phyloP scores from a whole-genome alignment of 1,140 invertebrate species.

The Globodera ellingtonae region DNA sequence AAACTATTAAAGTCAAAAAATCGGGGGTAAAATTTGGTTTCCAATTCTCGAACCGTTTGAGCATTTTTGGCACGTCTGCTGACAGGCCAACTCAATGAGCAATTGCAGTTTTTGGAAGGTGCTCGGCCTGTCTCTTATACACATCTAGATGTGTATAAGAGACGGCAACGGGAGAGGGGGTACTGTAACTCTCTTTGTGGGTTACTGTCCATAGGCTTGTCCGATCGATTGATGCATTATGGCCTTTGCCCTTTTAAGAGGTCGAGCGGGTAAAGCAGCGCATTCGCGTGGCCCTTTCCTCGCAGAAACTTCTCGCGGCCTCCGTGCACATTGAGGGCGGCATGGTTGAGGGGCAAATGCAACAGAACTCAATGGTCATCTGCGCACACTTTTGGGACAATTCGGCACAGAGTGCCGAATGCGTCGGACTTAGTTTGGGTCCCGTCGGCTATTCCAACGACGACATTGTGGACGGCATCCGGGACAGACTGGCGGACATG shows the following conservation, averaged over 20 bases:
- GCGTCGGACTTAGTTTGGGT: neutral
- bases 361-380: neutral
- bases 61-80: slow-evolving; percentile 39
- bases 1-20: slow-evolving; percentile 10
- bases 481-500: slow-evolving; percentile 5
- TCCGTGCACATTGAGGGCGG: slow-evolving; percentile 5
- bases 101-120: slow-evolving; percentile 40
- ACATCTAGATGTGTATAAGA: too few species aligned
- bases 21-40: too few species aligned
- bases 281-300: neutral
- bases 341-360: neutral
- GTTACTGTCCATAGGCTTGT: neutral
- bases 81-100: slow-evolving; percentile 37
- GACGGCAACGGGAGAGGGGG: too few species aligned
- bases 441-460: slow-evolving; percentile 1
- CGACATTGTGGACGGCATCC: neutral
- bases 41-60: neutral
- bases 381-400: slow-evolving; percentile 11
- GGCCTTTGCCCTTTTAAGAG: neutral
- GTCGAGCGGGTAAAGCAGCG: slow-evolving; percentile 1
- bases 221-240: neutral
- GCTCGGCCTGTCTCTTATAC: too few species aligned
- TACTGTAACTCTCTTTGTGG: too few species aligned
- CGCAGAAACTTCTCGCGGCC: neutral
- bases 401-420: neutral